Evolutionary conservation across 2,113 vertebrate genomes (phyloP).

Genomic region (Prinia subflava): DNA sequence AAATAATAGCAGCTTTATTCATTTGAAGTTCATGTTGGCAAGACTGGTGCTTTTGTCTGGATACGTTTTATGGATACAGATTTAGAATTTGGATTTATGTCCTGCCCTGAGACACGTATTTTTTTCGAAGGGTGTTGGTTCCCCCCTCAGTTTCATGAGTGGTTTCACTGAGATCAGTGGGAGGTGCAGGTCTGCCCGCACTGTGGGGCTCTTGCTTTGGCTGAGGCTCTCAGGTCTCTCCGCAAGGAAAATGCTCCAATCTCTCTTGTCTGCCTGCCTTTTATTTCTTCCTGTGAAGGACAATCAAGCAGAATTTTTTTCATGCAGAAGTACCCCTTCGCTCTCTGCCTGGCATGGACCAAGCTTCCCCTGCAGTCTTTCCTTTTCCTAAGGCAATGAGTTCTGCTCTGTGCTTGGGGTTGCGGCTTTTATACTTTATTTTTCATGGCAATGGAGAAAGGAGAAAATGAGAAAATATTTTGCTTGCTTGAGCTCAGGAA

Average conservation of each 20-base stretch:
- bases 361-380: background rate
- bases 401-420: background rate
- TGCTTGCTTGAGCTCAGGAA: background rate
- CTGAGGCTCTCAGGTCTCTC: background rate
- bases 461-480: background rate
- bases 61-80: background rate
- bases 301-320: background rate
- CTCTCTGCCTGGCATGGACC: background rate
- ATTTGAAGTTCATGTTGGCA: background rate
- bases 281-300: background rate
- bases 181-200: background rate
- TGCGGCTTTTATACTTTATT: background rate
- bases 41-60: background rate
- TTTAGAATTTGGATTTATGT: background rate
- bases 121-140: background rate
- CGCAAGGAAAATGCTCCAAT: background rate
- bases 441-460: background rate
- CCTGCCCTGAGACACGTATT: rapidly evolving
- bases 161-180: background rate
- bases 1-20: background rate
- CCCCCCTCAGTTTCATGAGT: background rate
- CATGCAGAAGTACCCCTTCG: background rate
- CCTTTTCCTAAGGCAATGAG: background rate
- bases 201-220: background rate
- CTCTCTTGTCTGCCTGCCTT: background rate